Evolutionary conservation across 2,797 vertebrate species (phyloP).

Genomic region (Galagoides demidoff): DNA sequence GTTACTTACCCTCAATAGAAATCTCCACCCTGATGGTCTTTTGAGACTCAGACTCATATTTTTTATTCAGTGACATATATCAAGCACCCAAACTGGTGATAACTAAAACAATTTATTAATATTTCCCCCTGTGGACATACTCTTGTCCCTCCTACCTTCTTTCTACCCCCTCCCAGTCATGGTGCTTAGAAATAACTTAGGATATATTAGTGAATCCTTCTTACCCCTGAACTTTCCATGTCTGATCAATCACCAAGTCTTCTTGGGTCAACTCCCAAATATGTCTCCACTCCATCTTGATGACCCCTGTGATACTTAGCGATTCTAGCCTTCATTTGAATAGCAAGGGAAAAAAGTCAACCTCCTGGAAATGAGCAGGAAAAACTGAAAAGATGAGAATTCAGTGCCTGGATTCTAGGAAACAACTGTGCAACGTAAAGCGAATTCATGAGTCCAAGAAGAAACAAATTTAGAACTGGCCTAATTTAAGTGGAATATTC

Average conservation of each 20-base stretch:
- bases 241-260: background rate
- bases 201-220: background rate
- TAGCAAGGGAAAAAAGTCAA: conserved; percentile 71
- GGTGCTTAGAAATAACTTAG: background rate
- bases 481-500: conserved; percentile 74
- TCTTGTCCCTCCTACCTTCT: background rate
- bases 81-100: background rate
- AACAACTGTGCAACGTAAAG: conserved; percentile 60
- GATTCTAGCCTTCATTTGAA: background rate
- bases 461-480: conserved; percentile 57
- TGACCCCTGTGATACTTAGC: background rate
- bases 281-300: background rate
- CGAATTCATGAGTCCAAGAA: conserved; percentile 54
- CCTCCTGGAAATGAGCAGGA: conserved; percentile 67
- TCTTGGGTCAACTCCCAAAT: background rate
- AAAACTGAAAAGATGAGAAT: conserved; percentile 70
- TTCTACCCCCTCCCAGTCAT: background rate
- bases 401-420: conserved; percentile 55
- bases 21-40: background rate
- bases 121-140: background rate
- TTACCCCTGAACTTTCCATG: background rate
- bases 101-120: background rate
- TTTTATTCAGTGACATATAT: background rate
- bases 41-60: background rate
- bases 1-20: background rate